Base-by-base conservation (phyloP, 2,797 vertebrate genomes). In the Onychomys arenicola region DNA sequence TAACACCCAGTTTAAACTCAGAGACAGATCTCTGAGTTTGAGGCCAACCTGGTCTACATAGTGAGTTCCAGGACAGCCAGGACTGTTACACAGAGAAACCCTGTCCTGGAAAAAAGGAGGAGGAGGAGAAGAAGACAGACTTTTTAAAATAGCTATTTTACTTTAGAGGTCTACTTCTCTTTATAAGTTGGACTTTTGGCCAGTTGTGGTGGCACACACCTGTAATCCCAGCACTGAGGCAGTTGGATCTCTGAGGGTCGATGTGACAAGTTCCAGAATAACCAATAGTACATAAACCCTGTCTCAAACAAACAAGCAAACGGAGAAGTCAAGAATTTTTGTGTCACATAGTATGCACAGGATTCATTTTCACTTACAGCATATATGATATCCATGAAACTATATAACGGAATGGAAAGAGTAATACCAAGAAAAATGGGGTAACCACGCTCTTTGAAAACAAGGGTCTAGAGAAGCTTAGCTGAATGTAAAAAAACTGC, bases 401-500 rank as follows among this genome's bases (percentile, higher is more conserved):
- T 71, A 4, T 88, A 67, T 57, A 57, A 89, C 92, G 27, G n/a
- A 73, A 73, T 61, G n/a, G 89, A 78, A n/a, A 61, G 65, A 92
- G 49, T 65, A 67, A 34, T 77, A 37, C 23, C 80, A 91, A 94
- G n/a, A 67, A 87, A 93, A 95, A 69, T 89, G 52, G 52, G 59
- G 13, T 90, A 57, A 77, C 34, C 61, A 25, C 2, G 2, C 12
- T 77, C 11, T 89, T 96, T 75, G 63, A 34, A 76, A 87, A 95
- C 76, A 43, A 61, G 19, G 27, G 14, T 16, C 32, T n/a, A n/a
- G 27, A 65, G 32, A 61, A 61, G 63, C 49, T 76, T 83, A 78
- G 73, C 55, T 88, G 67, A 91, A 37, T 81, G 63, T 95, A 55
- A 92, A 87, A 55, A 92, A 87, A 67, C 21, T 67, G 76, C 37